A percentile compares a stretch with the other conserved stretches of the same genome.
Conservation (phyloP, 35 echinoderm and acorn worm genomes). For the Strongylocentrotus purpuratus region DNA sequence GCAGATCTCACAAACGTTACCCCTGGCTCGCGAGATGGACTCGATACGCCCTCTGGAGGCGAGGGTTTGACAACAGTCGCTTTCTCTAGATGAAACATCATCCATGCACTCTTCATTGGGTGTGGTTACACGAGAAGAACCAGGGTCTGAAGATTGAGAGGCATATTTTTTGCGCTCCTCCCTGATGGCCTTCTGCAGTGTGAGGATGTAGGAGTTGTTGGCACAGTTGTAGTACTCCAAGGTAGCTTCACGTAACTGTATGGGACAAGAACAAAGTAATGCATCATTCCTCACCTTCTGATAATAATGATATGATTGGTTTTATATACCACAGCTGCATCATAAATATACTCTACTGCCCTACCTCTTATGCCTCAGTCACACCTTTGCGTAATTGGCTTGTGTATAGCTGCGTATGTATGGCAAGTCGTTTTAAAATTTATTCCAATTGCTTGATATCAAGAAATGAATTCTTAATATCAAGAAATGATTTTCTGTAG, state of each 20-base stretch:
- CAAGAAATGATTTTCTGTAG: too few relatives aligned
- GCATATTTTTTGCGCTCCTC: neutral
- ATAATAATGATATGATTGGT: neutral
- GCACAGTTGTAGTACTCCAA: constrained; percentile 79
- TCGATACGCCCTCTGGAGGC: constrained; percentile 47
- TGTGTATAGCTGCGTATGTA: too few relatives aligned
- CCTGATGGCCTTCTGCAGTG: constrained; percentile 8
- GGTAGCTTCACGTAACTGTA: constrained; percentile 61
- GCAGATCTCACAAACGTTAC: constrained; percentile 83
- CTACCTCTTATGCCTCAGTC: too few relatives aligned
- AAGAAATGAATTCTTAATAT: too few relatives aligned
- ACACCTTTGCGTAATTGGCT: too few relatives aligned
- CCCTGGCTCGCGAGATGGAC: constrained; percentile 18
- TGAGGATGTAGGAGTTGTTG: constrained; percentile 35
- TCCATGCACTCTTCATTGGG: neutral
- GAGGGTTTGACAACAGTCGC: constrained; percentile 81
- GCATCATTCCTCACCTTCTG: neutral
- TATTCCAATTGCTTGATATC: too few relatives aligned
- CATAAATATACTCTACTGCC: too few relatives aligned
- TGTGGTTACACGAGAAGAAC: neutral
- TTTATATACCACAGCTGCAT: too few relatives aligned
- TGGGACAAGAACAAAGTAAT: neutral
- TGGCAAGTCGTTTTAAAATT: too few relatives aligned
- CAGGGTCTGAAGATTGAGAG: neutral
- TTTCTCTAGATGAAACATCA: constrained; percentile 1